Percentiles rank a stretch among this genome's conserved stretches.
Conservation (phyloP, 1,140 invertebrate genomes). For the Mizuhopecten yessoensis region DNA sequence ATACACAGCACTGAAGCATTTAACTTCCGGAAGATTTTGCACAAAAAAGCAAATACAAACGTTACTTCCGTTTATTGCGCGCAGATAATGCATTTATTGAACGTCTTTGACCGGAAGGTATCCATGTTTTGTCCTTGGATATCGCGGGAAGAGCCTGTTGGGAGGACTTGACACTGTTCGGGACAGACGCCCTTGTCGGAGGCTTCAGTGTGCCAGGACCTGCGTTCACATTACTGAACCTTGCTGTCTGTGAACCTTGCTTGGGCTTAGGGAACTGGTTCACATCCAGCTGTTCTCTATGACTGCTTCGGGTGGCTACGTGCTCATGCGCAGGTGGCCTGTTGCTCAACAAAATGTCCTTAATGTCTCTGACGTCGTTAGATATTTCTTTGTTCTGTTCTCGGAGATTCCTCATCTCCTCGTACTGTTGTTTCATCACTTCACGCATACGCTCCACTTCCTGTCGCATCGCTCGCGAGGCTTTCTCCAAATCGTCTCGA, state of each 20-base stretch:
- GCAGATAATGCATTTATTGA: slow-evolving; percentile 56
- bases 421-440: slow-evolving; percentile 77
- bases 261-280: slow-evolving; percentile 46
- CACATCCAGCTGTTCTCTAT: slow-evolving; percentile 40
- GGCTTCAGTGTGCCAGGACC: neutral
- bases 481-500: slow-evolving; percentile 74
- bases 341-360: slow-evolving; percentile 68
- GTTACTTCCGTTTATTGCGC: slow-evolving; percentile 44
- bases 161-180: slow-evolving; percentile 22
- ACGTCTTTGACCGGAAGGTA: slow-evolving; percentile 58
- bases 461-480: slow-evolving; percentile 73
- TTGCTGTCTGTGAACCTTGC: neutral
- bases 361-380: slow-evolving; percentile 75
- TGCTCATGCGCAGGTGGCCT: slow-evolving; percentile 52
- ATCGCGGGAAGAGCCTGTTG: slow-evolving; percentile 48
- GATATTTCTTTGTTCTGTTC: slow-evolving; percentile 76
- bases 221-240: neutral
- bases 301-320: neutral
- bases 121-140: slow-evolving; percentile 58
- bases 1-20: neutral
- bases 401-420: slow-evolving; percentile 75
- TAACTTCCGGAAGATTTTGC: neutral
- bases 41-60: neutral
- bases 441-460: slow-evolving; percentile 79
- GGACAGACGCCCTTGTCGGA: slow-evolving; percentile 48